phyloP scores from a whole-genome alignment of 1,140 invertebrate species.

The Drosophila kepulauana region DNA sequence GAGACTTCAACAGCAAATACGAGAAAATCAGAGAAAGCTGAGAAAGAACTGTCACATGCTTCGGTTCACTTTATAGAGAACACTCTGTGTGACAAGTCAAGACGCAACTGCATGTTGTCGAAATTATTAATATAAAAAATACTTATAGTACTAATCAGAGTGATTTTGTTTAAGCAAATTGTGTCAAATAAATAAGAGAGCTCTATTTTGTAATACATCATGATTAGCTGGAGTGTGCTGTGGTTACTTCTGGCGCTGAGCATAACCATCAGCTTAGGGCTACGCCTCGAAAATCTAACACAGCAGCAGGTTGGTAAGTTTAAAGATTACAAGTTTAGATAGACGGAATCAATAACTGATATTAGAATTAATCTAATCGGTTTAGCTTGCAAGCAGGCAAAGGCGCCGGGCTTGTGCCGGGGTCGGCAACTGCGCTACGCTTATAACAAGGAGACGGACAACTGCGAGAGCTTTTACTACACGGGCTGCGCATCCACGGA shows the following conservation, averaged over 20 bases:
- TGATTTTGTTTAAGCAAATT: not conserved
- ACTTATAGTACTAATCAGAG: not conserved
- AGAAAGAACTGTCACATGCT: constrained; percentile 59
- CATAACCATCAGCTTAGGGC: constrained; percentile 1
- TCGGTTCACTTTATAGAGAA: constrained; percentile 38
- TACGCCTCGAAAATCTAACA: constrained; percentile 66
- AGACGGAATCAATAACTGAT: not conserved
- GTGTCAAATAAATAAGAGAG: not conserved
- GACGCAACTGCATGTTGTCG: constrained; percentile 24
- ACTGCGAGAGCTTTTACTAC: constrained; percentile 80
- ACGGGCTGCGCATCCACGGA: constrained; percentile 71
- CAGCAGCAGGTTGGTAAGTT: constrained; percentile 55
- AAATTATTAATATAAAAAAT: not conserved
- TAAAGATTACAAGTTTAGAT: not conserved
- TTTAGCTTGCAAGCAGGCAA: constrained; percentile 71
- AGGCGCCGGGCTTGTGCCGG: constrained; percentile 69
- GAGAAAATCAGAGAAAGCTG: constrained; percentile 60
- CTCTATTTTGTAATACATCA: constrained; percentile 38
- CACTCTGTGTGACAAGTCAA: constrained; percentile 47
- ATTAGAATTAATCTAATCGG: not conserved
- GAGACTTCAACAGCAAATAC: constrained; percentile 26
- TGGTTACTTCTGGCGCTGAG: constrained; percentile 30
- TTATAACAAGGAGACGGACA: constrained; percentile 67
- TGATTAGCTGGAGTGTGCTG: constrained; percentile 38
- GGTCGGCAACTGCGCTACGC: constrained; percentile 72